Evolutionary conservation across 2,113 vertebrate species (phyloP).

Genomic region (Progne subis): DNA sequence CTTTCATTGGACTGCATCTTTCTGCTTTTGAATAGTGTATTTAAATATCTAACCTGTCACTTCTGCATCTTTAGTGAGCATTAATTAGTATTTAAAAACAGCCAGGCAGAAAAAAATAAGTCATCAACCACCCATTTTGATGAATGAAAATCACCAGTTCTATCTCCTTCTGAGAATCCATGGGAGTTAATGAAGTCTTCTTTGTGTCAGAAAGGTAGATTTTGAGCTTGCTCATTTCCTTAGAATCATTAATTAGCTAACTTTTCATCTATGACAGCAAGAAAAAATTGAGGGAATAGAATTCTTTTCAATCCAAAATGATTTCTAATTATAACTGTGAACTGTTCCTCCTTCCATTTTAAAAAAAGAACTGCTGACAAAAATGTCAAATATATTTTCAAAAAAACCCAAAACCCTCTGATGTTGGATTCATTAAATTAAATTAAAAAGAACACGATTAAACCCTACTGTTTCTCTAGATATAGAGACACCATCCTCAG

Average conservation of each 20-base stretch:
- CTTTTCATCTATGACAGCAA: conserved; percentile 17
- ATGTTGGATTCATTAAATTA: conserved; percentile 19
- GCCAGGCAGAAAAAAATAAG: background rate
- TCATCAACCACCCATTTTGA: background rate
- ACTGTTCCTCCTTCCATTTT: conserved; percentile 22
- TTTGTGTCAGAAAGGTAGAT: conserved; percentile 36
- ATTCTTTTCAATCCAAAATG: background rate
- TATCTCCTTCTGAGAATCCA: background rate
- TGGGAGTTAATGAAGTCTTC: background rate
- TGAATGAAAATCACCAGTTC: background rate
- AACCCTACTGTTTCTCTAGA: background rate
- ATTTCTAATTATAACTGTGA: conserved; percentile 43
- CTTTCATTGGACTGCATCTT: background rate
- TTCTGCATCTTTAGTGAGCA: background rate
- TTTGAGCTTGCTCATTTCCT: conserved; percentile 13
- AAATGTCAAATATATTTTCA: conserved; percentile 4
- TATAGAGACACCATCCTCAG: background rate
- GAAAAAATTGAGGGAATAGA: conserved; percentile 8
- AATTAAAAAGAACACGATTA: background rate
- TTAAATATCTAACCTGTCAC: background rate
- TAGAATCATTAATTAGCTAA: conserved; percentile 40
- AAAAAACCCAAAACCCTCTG: background rate
- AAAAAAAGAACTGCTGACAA: conserved; percentile 36
- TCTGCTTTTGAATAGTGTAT: background rate
- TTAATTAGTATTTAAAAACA: conserved; percentile 16